These are phyloP conservation scores for Osedax fenrisi DNA, from an alignment of 2,888 invertebrate species.

Conservation along the genomic window DNA sequence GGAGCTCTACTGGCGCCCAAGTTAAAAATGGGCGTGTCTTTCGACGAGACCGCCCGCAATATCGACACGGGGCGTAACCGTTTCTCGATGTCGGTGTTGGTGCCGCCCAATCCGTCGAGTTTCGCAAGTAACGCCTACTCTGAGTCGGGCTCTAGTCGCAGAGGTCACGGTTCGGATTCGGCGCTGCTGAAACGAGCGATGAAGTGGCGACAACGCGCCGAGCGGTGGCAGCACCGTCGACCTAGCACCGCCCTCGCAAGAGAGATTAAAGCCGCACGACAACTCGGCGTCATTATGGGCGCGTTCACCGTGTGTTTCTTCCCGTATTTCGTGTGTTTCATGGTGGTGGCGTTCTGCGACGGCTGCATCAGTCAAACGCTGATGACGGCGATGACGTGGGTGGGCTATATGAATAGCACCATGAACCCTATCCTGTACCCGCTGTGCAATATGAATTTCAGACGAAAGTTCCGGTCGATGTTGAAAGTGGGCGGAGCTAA, in stretches of 20 bases:
- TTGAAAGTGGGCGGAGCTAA: conserved; percentile 22
- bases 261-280: conserved; percentile 54
- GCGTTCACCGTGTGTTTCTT: conserved; percentile 57
- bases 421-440: conserved; percentile 54
- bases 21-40: neutral
- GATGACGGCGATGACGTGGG: conserved; percentile 52
- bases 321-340: conserved; percentile 56
- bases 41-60: neutral
- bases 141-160: neutral
- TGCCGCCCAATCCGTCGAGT: neutral
- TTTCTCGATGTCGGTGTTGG: neutral
- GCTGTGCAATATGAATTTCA: conserved; percentile 53
- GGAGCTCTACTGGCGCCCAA: neutral
- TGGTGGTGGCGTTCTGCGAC: conserved; percentile 54
- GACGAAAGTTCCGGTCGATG: conserved; percentile 49
- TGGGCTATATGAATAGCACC: conserved; percentile 54
- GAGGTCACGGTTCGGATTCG: conserved; percentile 17
- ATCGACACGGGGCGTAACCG: neutral
- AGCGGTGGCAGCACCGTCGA: conserved; percentile 16
- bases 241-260: conserved; percentile 41
- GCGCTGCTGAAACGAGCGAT: conserved; percentile 30
- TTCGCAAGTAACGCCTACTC: neutral
- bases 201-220: conserved; percentile 43
- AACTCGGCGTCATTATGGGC: conserved; percentile 56
- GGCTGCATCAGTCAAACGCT: conserved; percentile 51